Evolutionary conservation across 2,797 vertebrate species (phyloP), one percentile per base, ranked within the genome.

Genomic region (Notoglanidium macrostoma): DNA sequence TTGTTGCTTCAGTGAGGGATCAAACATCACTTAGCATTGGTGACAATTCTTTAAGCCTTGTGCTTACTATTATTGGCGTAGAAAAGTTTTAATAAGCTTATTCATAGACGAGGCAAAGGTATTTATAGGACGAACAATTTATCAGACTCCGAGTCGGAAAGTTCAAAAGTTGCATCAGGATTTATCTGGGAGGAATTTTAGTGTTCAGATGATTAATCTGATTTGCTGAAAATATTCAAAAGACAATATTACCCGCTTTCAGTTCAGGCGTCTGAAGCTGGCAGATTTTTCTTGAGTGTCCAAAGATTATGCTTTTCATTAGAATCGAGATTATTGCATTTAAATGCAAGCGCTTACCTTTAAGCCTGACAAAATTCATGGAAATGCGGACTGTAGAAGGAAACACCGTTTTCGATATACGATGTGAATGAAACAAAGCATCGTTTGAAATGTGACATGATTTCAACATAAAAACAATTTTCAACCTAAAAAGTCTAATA

Each of bases 1-100:
- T 67, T 77, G 77, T 74, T 73, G 61, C 67, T 88, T 68, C 59
- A 85, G 26, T 54, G 49, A 51, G 26, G 49, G 73, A 88, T 90
- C 57, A 72, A 49, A 81, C 76, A 84, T 86, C 35, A n/a, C 5
- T 57, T 57, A 82, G 73, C 57, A 74, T 72, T 17, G 76, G 51
- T 78, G 51, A 6, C 32, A 65, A 3, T 54, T 85, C 10, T 84
- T 65, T n/a, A 70, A 59, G 46, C 23, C 29, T 61, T 3, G n/a
- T 54, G 17, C 76, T 84, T 67, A 54, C 1, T 87, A 29, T n/a
- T 29, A 59, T 46, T 57, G 9, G 29, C 44, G n/a, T 68, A 79
- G 23, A 15, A 46, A 85, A 26, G 11, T 10, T 73, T 83, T 63
- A 35, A 57, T 46, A 63, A 81, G 7, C 7, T 29, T 29, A 19